These are phyloP conservation scores for Chamaea fasciata DNA, from an alignment of 2,113 vertebrate species.

Conservation along the genomic window DNA sequence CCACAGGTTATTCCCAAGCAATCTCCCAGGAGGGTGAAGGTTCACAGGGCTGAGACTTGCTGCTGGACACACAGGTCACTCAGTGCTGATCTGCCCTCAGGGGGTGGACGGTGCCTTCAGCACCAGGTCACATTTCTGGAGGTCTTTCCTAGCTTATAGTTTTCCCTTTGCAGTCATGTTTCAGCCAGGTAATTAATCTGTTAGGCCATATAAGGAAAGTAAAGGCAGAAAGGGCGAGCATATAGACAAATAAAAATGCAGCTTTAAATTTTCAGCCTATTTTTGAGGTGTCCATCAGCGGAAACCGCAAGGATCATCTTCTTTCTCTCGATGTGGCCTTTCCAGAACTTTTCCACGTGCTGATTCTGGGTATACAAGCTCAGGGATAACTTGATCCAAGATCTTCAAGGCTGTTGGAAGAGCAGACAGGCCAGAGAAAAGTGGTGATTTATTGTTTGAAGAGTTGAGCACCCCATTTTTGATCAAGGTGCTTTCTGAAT, in stretches of 20 bases:
- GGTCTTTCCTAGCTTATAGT: background rate
- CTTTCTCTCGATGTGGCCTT: background rate
- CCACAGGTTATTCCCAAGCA: background rate
- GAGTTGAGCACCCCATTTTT: background rate
- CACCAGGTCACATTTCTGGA: background rate
- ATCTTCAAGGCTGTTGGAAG: background rate
- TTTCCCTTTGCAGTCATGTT: background rate
- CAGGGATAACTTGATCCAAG: background rate
- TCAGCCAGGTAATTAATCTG: background rate
- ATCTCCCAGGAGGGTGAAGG: background rate
- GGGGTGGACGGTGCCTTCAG: rapidly evolving
- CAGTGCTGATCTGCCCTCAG: background rate
- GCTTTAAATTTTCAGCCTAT: background rate
- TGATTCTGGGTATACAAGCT: background rate
- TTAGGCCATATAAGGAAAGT: background rate
- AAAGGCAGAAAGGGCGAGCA: background rate
- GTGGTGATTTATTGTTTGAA: background rate
- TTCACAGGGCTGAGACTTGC: background rate
- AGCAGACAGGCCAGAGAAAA: background rate
- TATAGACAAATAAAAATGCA: background rate
- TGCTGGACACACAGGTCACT: background rate
- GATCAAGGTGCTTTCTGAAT: background rate
- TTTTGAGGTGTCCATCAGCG: background rate
- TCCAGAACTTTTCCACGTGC: background rate
- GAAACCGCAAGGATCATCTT: background rate